A percentile compares a stretch with the other conserved stretches of the same genome.
These are phyloP conservation scores for Paramuricea clavata DNA, from an alignment of 92 coral and sea anemone species.

Conservation along the genomic window DNA sequence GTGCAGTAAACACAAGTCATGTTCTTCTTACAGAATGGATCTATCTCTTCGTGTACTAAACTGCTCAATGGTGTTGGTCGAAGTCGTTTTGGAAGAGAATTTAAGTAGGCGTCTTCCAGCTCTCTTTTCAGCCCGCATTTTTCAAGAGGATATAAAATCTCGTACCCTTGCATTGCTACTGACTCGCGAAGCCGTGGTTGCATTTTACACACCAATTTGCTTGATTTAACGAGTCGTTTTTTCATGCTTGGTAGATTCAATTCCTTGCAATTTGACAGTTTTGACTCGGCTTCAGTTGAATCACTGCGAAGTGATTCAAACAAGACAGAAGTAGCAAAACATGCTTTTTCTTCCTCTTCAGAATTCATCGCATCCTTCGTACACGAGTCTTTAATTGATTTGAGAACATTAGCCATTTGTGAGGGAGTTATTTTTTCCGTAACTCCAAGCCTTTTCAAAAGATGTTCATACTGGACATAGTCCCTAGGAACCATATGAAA, in stretches of 20 bases:
- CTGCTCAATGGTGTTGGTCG: constrained; percentile 84
- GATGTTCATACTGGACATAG: constrained; percentile 85
- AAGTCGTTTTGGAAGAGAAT: constrained; percentile 82
- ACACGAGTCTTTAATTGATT: constrained; percentile 85
- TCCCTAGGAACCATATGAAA: constrained; percentile 91
- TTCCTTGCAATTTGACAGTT: constrained; percentile 65
- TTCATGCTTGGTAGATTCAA: constrained; percentile 89
- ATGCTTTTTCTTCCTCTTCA: constrained; percentile 82
- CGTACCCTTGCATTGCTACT: constrained; percentile 86
- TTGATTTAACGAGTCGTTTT: constrained; percentile 80
- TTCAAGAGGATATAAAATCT: constrained; percentile 84
- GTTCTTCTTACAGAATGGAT: constrained; percentile 67
- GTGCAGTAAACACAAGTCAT: constrained; percentile 61
- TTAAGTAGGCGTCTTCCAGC: constrained; percentile 63
- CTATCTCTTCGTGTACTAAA: constrained; percentile 86
- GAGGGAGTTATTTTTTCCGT: constrained; percentile 84
- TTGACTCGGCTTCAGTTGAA: constrained; percentile 55
- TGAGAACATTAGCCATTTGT: constrained; percentile 86
- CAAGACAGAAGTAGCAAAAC: constrained; percentile 85
- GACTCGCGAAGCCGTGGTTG: constrained; percentile 92
- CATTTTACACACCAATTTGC: constrained; percentile 84
- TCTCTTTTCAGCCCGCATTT: constrained; percentile 94
- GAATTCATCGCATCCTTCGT: constrained; percentile 86
- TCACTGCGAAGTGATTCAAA: constrained; percentile 70
- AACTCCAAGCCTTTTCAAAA: constrained; percentile 92